Evolutionary conservation across 2,113 vertebrate genomes (phyloP).

Genomic region (Alethe castanea): DNA sequence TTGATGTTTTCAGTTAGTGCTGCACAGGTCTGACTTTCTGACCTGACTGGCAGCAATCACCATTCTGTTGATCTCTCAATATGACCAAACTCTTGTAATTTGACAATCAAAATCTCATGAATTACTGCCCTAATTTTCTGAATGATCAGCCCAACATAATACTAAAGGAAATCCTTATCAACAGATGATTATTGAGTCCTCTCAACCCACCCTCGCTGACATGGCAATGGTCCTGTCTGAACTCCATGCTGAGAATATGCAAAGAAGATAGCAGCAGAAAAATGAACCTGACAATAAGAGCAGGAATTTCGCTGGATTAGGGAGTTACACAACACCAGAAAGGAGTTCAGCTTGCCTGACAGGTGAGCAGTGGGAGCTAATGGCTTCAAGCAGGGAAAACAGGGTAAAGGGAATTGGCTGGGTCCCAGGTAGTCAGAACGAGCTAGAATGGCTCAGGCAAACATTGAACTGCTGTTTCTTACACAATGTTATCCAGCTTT

Average conservation of each 20-base stretch:
- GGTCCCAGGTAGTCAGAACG: rapidly evolving
- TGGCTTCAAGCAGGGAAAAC: rapidly evolving
- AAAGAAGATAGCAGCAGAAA: neutral
- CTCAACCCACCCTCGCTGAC: neutral
- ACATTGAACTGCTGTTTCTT: neutral
- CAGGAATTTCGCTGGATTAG: neutral
- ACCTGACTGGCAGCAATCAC: neutral
- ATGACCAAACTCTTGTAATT: neutral
- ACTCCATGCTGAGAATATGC: rapidly evolving
- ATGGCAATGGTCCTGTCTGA: neutral
- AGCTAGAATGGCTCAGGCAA: neutral
- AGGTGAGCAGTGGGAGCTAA: neutral
- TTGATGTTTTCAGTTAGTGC: neutral
- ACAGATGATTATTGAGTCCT: neutral
- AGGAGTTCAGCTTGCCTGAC: neutral
- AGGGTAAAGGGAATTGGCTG: neutral
- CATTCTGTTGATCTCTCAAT: neutral
- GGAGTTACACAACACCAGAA: neutral
- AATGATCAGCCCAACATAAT: neutral
- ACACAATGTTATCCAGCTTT: neutral
- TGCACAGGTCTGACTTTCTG: neutral
- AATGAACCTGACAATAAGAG: neutral
- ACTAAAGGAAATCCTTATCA: neutral
- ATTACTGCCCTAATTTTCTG: neutral
- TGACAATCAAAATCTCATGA: neutral